These are phyloP conservation scores for Ondatra zibethicus DNA, from an alignment of 2,113 vertebrate genomes.

Conservation along the genomic window DNA sequence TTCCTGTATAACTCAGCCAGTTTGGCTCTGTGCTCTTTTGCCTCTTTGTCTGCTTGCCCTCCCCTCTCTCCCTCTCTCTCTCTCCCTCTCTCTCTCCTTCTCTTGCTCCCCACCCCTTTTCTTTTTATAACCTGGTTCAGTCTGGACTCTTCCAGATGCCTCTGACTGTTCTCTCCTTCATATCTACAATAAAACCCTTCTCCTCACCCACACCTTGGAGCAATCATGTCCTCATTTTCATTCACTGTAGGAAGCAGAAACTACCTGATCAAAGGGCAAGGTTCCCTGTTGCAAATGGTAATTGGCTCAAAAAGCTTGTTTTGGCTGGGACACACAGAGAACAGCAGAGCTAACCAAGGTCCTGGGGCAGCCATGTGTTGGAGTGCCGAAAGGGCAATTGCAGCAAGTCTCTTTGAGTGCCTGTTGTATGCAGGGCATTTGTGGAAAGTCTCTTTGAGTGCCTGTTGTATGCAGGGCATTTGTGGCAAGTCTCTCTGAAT, in stretches of 20 bases:
- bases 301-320: not conserved
- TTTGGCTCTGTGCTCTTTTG: not conserved
- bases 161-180: not conserved
- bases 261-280: not conserved
- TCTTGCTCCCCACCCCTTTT: not conserved
- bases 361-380: not conserved
- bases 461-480: not conserved
- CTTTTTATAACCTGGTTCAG: not conserved
- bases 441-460: too few species aligned
- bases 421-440: too few species aligned
- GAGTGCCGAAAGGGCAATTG: not conserved
- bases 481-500: not conserved
- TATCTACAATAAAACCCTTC: not conserved
- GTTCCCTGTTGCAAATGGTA: not conserved
- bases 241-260: not conserved
- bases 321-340: not conserved
- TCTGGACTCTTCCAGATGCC: not conserved
- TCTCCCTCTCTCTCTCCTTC: too few species aligned
- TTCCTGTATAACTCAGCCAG: not conserved
- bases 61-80: not conserved
- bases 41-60: not conserved
- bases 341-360: not conserved
- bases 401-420: too few species aligned
- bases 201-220: not conserved
- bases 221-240: not conserved